Base-by-base conservation (phyloP, 2,888 invertebrate genomes). In the Molanna angustata region DNA sequence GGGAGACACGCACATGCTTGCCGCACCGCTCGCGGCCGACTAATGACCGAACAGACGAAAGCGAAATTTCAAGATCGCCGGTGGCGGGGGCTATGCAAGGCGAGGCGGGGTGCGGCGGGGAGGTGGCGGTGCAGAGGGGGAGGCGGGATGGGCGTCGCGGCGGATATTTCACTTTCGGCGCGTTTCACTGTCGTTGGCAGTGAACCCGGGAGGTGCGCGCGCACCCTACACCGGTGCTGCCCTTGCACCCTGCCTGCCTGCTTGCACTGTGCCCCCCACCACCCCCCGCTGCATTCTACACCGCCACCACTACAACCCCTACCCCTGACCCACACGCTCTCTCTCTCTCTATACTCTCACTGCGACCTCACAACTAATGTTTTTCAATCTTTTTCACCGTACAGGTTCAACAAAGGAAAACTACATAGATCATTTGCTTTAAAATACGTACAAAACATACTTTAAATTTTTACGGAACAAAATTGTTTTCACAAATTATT, bases 51-150 rank as follows among this genome's bases (percentile, higher is more conserved):
- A 68, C 72, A 75, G 76, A 79, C 80, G 81, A 82, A 83, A 83
- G 80, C 80, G 82, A 83, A 83, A 83, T 82, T 82, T 80, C 80
- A 81, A 81, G 80, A 80, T 74, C 79, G 76, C 76, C 49, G 63
- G 64, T 64, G 65, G 52, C 74, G 71, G 74, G 67, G 49, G 58
- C 41, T 64, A 62, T 57, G n/a, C n/a, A n/a, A n/a, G 61, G 42
- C 60, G 63, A 61, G 61, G 62, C 59, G 64, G 64, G 62, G 72
- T 71, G 71, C 64, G 67, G n/a, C 66, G 62, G 67, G 68, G 68
- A 66, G 50, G 60, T 60, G 50, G 49, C 27, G 47, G 53, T 44
- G 44, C 39, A 50, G 27, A 17, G 33, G 46, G 32, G 49, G 32
- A 35, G 49, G 55, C 45, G 42, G 50, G 49, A 18, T 50, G 57